Evolutionary conservation across 2,888 invertebrate genomes (phyloP).

Genomic region (Pteria penguin): DNA sequence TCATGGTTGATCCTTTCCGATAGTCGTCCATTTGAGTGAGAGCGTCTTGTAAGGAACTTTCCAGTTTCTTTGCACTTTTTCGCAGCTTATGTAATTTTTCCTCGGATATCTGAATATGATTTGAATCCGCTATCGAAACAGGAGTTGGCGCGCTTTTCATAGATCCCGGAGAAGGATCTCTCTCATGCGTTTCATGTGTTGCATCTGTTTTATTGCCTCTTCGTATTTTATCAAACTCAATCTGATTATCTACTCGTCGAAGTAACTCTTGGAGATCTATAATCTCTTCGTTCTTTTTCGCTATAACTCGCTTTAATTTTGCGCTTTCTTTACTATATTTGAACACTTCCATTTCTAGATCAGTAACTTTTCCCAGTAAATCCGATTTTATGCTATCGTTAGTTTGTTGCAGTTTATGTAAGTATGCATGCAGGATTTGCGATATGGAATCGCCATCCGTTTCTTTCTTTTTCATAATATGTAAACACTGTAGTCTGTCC

Average conservation of each 20-base stretch:
- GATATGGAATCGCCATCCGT: slow-evolving; percentile 30
- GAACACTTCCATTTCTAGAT: slow-evolving; percentile 53
- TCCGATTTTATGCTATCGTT: slow-evolving; percentile 43
- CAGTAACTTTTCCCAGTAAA: slow-evolving; percentile 51
- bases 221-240: slow-evolving; percentile 4
- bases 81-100: slow-evolving; percentile 65
- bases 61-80: slow-evolving; percentile 67
- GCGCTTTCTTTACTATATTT: slow-evolving; percentile 54
- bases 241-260: slow-evolving; percentile 53
- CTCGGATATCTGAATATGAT: slow-evolving; percentile 64
- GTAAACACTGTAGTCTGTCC: slow-evolving; percentile 63
- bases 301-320: slow-evolving; percentile 55
- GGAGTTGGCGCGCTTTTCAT: slow-evolving; percentile 51
- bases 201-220: slow-evolving; percentile 29
- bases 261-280: slow-evolving; percentile 57
- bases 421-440: slow-evolving; percentile 27
- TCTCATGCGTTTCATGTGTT: slow-evolving; percentile 7
- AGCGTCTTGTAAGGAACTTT: slow-evolving; percentile 68
- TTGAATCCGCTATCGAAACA: slow-evolving; percentile 38
- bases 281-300: slow-evolving; percentile 59
- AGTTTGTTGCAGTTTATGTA: slow-evolving; percentile 27
- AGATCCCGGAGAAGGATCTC: slow-evolving; percentile 43
- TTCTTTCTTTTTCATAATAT: slow-evolving; percentile 54
- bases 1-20: slow-evolving; percentile 51
- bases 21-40: slow-evolving; percentile 66